These are phyloP conservation scores for Nemotelus nigrinus DNA, from an alignment of 2,888 invertebrate genomes.

Conservation along the genomic window DNA sequence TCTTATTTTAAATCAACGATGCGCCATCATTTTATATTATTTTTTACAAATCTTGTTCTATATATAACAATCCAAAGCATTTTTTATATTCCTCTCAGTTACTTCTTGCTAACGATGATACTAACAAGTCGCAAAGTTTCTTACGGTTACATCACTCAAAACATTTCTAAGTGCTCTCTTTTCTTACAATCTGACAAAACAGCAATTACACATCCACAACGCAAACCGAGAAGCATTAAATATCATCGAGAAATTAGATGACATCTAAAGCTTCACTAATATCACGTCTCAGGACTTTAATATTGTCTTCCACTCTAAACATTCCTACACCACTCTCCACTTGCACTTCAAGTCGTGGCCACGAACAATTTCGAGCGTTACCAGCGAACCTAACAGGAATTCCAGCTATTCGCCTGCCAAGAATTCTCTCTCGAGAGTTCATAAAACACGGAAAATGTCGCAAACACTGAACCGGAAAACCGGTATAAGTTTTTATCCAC, in stretches of 20 bases:
- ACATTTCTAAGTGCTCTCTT: too few relatives aligned
- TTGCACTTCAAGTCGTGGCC: too few relatives aligned
- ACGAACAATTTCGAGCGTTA: neutral
- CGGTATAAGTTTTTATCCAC: conserved; percentile 21
- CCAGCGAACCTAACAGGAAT: neutral
- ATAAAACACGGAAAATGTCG: conserved; percentile 45
- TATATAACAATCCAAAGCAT: too few relatives aligned
- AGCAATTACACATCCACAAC: too few relatives aligned
- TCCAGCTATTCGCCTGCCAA: conserved; percentile 33
- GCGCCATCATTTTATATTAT: too few relatives aligned
- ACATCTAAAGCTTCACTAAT: conserved; percentile 29
- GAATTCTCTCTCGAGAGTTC: conserved; percentile 40
- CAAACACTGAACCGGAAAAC: conserved; percentile 40
- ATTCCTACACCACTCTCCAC: neutral
- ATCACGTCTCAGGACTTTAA: conserved; percentile 7
- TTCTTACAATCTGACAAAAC: too few relatives aligned
- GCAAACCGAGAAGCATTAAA: neutral
- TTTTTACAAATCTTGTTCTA: too few relatives aligned
- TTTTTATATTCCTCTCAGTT: too few relatives aligned
- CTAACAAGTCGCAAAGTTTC: too few relatives aligned
- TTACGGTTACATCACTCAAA: too few relatives aligned
- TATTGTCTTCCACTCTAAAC: neutral
- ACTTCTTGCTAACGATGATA: too few relatives aligned
- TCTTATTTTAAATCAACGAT: too few relatives aligned
- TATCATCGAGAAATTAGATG: conserved; percentile 33